Conservation (phyloP, 1,140 invertebrate genomes). For the Microplitis demolitor region DNA sequence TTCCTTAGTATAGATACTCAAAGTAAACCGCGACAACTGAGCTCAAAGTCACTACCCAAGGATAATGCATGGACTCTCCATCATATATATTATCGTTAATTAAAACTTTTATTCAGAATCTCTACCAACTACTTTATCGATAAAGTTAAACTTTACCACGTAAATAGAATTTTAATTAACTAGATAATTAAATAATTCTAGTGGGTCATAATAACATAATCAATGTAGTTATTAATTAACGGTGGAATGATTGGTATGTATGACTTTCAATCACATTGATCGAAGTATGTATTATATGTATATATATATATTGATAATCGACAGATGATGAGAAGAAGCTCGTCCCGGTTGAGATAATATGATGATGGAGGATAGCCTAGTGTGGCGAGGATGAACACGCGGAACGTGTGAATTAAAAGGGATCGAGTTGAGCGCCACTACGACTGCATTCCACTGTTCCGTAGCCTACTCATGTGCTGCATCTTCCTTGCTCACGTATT, state of each 20-base stretch:
- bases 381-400: conserved; percentile 1
- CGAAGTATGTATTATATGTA: background rate
- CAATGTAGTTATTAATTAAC: background rate
- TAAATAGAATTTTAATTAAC: too few relatives aligned
- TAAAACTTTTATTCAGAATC: background rate
- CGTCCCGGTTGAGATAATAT: background rate
- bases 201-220: background rate
- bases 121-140: too few relatives aligned
- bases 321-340: background rate
- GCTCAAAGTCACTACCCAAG: background rate
- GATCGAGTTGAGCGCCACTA: conserved; percentile 60
- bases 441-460: conserved; percentile 58
- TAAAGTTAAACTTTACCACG: too few relatives aligned
- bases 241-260: background rate
- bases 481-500: background rate
- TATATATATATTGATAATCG: background rate
- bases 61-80: background rate
- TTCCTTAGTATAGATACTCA: background rate
- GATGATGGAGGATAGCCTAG: background rate
- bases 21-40: background rate
- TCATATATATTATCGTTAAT: background rate
- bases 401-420: conserved; percentile 55
- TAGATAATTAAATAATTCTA: background rate
- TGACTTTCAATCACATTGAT: background rate
- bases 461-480: conserved; percentile 46